Evolutionary conservation across 2,113 vertebrate species (phyloP).

Genomic region (Malurus cyaneus): DNA sequence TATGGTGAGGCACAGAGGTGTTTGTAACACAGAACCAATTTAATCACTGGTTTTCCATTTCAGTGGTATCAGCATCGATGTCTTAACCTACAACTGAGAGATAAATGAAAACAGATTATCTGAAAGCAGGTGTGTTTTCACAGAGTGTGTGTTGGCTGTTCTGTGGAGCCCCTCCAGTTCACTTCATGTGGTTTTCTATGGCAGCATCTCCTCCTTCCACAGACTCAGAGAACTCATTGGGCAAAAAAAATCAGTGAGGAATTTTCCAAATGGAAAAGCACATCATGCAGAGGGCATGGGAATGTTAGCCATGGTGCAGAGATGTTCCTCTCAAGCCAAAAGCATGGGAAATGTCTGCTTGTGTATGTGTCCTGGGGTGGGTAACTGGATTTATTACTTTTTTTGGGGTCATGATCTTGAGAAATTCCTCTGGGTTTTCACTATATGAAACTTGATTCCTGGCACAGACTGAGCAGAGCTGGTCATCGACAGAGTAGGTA

Average conservation of each 20-base stretch:
- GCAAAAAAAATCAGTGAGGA: not conserved
- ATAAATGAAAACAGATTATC: not conserved
- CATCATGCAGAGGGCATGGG: not conserved
- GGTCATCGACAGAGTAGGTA: not conserved
- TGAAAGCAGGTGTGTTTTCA: not conserved
- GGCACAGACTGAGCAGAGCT: not conserved
- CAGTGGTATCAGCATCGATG: not conserved
- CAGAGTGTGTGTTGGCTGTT: not conserved
- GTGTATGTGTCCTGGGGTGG: not conserved
- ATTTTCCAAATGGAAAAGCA: not conserved
- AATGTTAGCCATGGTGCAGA: not conserved
- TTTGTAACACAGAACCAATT: not conserved
- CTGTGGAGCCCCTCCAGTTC: not conserved
- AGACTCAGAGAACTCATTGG: not conserved
- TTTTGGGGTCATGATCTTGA: not conserved
- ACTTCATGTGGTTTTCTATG: not conserved
- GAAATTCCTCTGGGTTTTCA: not conserved
- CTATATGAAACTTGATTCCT: not conserved
- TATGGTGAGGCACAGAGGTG: not conserved
- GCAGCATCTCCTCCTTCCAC: not conserved
- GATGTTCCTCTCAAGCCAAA: not conserved
- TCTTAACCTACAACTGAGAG: not conserved
- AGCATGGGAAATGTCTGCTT: not conserved
- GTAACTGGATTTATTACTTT: not conserved
- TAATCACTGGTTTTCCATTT: not conserved